These are phyloP conservation scores for Bombus polaris DNA, from an alignment of 1,140 invertebrate species.

Conservation along the genomic window DNA sequence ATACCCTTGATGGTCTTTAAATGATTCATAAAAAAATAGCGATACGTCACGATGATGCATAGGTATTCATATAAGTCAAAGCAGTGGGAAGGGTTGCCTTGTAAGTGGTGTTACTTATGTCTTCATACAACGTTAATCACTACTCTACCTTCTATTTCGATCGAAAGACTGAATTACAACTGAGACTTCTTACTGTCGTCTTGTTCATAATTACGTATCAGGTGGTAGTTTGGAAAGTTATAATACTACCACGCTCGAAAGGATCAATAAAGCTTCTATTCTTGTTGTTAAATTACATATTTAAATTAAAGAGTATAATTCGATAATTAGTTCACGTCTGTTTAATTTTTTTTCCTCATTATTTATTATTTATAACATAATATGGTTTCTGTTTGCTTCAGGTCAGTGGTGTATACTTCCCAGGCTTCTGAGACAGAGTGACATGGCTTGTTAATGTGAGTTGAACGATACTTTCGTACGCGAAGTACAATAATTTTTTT, in stretches of 20 bases:
- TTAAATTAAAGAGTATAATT: not conserved
- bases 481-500: slow-evolving; percentile 9
- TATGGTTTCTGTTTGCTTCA: slow-evolving; percentile 66
- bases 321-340: not conserved
- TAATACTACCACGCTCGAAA: not conserved
- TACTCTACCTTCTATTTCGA: not conserved
- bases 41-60: not conserved
- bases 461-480: slow-evolving; percentile 70
- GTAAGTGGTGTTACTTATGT: not conserved
- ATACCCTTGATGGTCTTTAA: not conserved
- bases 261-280: not conserved
- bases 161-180: not conserved
- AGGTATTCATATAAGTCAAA: not conserved
- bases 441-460: slow-evolving; percentile 78
- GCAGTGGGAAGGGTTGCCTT: not conserved
- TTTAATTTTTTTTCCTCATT: not conserved
- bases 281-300: not conserved
- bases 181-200: not conserved
- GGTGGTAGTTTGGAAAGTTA: not conserved
- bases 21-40: not conserved
- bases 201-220: not conserved
- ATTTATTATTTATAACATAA: not conserved
- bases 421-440: slow-evolving; percentile 75
- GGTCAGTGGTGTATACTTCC: slow-evolving; percentile 80
- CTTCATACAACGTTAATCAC: not conserved